Percentiles rank a stretch among this genome's conserved stretches.
Conservation (phyloP, 2,113 vertebrate genomes). For the Elanus axillaris region DNA sequence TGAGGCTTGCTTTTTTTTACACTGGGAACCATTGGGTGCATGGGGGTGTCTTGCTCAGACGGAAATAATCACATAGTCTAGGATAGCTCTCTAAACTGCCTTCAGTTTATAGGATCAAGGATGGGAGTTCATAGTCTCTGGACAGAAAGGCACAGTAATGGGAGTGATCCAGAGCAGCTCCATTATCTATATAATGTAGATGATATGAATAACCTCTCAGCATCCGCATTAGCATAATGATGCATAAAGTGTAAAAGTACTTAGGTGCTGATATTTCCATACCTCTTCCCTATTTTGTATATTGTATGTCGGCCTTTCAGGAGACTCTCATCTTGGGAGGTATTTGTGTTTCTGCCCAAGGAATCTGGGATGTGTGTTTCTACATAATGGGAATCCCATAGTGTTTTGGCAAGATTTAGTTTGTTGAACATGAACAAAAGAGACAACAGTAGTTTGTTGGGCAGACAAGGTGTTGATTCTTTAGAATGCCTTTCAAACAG, state of each 20-base stretch:
- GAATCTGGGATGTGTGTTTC: background rate
- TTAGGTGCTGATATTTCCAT: background rate
- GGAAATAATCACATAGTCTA: background rate
- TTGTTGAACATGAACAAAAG: background rate
- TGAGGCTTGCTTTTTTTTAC: background rate
- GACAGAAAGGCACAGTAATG: background rate
- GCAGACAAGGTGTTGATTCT: background rate
- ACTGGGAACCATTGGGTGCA: background rate
- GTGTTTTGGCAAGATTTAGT: background rate
- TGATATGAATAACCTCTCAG: background rate
- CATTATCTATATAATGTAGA: background rate
- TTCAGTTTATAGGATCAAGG: background rate
- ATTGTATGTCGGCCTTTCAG: background rate
- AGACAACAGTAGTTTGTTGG: background rate
- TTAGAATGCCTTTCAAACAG: background rate
- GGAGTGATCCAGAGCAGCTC: background rate
- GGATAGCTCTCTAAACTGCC: background rate
- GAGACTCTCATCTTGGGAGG: background rate
- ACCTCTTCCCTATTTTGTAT: background rate
- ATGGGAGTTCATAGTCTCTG: background rate
- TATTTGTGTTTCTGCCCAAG: background rate
- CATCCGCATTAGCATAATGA: background rate
- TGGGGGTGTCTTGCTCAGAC: background rate
- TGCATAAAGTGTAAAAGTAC: background rate
- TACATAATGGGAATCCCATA: background rate